These are phyloP conservation scores for Platerodrilus igneus DNA, from an alignment of 2,888 invertebrate species.

Conservation along the genomic window DNA sequence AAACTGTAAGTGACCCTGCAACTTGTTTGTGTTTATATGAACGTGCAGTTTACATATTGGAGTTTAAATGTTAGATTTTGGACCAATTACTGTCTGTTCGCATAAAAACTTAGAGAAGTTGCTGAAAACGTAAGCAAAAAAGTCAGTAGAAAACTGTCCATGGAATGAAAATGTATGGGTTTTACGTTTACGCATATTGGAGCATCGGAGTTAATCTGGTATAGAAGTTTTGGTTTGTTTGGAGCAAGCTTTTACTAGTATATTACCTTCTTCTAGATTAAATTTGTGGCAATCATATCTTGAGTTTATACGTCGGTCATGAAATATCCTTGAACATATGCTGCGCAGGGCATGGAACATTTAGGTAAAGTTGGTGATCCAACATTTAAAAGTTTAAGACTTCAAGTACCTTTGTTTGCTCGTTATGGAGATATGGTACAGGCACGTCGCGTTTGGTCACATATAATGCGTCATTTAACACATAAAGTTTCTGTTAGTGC, in stretches of 20 bases:
- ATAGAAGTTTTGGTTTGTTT: constrained; percentile 58
- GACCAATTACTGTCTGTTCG: constrained; percentile 52
- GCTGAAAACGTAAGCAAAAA: constrained; percentile 56
- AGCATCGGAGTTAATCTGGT: constrained; percentile 54
- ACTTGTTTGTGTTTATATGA: constrained; percentile 60
- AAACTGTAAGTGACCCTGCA: constrained; percentile 52
- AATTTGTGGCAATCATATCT: constrained; percentile 74
- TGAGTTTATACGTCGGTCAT: constrained; percentile 65
- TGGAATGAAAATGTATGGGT: constrained; percentile 72
- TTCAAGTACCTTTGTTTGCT: constrained; percentile 59
- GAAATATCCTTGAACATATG: constrained; percentile 53
- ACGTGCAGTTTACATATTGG: constrained; percentile 56
- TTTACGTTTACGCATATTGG: constrained; percentile 61
- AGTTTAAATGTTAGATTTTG: constrained; percentile 55
- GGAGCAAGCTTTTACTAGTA: constrained; percentile 57
- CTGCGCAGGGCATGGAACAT: constrained; percentile 64
- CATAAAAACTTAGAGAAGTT: constrained; percentile 41
- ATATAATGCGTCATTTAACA: constrained; percentile 49
- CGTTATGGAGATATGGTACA: constrained; percentile 62
- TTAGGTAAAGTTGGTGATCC: constrained; percentile 67
- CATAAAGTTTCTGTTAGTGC: constrained; percentile 30
- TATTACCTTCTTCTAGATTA: constrained; percentile 31
- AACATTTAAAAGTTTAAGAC: constrained; percentile 65
- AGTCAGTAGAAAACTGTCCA: constrained; percentile 74
- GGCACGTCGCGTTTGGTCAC: constrained; percentile 62